phyloP scores from a whole-genome alignment of 1,140 invertebrate genomes.

The Lerema accius region DNA sequence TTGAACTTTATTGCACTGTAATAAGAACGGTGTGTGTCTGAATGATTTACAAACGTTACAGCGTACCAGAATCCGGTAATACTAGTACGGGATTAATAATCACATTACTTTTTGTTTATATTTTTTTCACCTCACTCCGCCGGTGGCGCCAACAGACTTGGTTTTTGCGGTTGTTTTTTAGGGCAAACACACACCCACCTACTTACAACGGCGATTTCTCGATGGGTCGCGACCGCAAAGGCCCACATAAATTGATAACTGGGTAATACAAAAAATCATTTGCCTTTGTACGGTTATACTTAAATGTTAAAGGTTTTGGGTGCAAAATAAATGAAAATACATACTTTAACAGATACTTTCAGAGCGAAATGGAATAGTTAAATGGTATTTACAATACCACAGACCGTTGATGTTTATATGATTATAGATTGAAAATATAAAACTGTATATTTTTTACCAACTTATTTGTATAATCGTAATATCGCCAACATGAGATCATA shows the following conservation, averaged over 20 bases:
- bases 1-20: background rate
- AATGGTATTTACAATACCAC: no score
- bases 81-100: conserved; percentile 49
- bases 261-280: background rate
- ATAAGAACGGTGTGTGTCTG: background rate
- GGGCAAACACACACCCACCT: background rate
- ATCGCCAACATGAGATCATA: no score
- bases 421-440: no score
- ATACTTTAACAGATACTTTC: no score
- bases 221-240: background rate
- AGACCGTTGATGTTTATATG: no score
- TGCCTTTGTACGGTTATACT: background rate
- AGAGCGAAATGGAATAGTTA: no score
- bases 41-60: background rate
- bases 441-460: no score
- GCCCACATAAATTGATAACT: background rate
- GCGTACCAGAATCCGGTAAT: conserved; percentile 18
- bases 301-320: no score
- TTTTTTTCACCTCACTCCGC: conserved; percentile 40
- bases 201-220: conserved; percentile 1
- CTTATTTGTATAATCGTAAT: no score
- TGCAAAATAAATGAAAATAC: no score
- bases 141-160: conserved; percentile 45
- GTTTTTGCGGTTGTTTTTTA: conserved; percentile 38
- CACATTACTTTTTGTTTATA: conserved; percentile 47